A percentile compares a stretch with the other conserved stretches of the same genome.
Conservation (phyloP, 2,888 invertebrate species). For the Lithophane socia region DNA sequence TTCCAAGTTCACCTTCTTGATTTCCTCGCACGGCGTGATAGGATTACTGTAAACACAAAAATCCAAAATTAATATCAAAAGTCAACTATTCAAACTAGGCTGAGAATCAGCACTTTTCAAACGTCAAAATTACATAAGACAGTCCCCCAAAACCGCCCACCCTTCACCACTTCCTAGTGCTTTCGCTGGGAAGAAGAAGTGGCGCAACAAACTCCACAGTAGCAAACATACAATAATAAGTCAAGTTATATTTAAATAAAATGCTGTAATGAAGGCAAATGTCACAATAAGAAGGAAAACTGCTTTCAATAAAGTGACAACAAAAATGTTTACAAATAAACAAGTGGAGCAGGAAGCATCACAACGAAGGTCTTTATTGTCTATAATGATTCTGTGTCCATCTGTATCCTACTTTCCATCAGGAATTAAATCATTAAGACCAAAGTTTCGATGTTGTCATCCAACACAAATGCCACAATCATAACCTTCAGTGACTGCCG, state of each 20-base stretch:
- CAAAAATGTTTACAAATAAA: conserved; percentile 23
- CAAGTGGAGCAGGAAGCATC: conserved; percentile 44
- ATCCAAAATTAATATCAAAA: too few species aligned
- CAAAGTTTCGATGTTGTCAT: conserved; percentile 5
- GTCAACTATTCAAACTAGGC: too few species aligned
- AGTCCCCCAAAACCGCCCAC: too few species aligned
- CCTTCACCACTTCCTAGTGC: too few species aligned
- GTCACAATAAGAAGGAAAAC: conserved; percentile 42
- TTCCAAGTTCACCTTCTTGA: conserved; percentile 85
- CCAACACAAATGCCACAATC: background rate
- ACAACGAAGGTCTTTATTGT: conserved; percentile 24
- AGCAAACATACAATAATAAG: background rate
- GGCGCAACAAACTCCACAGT: too few species aligned
- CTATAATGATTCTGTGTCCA: conserved; percentile 4
- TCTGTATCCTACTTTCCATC: conserved; percentile 35
- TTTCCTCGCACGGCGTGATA: conserved; percentile 86
- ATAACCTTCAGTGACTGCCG: conserved; percentile 12
- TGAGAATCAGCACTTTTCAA: too few species aligned
- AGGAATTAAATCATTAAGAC: conserved; percentile 32
- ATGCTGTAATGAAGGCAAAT: conserved; percentile 22
- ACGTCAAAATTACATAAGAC: too few species aligned
- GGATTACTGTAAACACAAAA: conserved; percentile 87
- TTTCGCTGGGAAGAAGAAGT: too few species aligned
- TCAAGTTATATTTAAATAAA: background rate
- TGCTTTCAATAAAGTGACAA: conserved; percentile 33